phyloP scores from a whole-genome alignment of 2,888 invertebrate species.

The Polydrusus cervinus region DNA sequence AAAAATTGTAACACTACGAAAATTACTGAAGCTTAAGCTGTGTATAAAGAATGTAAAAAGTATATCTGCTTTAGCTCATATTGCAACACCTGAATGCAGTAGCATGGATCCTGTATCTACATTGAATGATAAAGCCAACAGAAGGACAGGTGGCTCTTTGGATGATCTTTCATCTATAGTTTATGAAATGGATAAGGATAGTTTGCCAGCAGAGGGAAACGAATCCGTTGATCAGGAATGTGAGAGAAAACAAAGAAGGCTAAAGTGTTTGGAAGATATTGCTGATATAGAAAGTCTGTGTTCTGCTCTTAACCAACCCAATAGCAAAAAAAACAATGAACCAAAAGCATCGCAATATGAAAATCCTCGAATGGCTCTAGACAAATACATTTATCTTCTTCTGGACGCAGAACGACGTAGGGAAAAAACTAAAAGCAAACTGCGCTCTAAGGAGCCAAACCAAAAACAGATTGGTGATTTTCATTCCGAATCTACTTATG shows the following conservation, averaged over 20 bases:
- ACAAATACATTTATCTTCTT: constrained; percentile 47
- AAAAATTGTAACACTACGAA: constrained; percentile 54
- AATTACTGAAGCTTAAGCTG: constrained; percentile 55
- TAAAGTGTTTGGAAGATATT: constrained; percentile 27
- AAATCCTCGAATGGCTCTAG: constrained; percentile 23
- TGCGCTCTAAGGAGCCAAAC: neutral
- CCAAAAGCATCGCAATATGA: neutral
- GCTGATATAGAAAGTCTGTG: constrained; percentile 37
- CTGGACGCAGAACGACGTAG: constrained; percentile 33
- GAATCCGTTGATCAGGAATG: constrained; percentile 2
- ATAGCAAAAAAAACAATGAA: neutral
- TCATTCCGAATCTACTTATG: neutral
- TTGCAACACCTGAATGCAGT: constrained; percentile 6
- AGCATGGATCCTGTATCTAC: constrained; percentile 7
- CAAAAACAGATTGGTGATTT: constrained; percentile 27
- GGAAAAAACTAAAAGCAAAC: constrained; percentile 9
- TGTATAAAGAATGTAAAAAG: constrained; percentile 52
- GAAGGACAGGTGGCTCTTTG: constrained; percentile 25
- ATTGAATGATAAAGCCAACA: neutral
- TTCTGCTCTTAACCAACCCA: constrained; percentile 24
- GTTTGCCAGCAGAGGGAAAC: constrained; percentile 18
- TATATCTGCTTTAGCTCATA: constrained; percentile 15
- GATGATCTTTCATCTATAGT: constrained; percentile 46
- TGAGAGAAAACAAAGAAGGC: constrained; percentile 5
- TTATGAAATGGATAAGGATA: constrained; percentile 38